Evolutionary conservation across 2,113 vertebrate genomes (phyloP).

Genomic region (Sarotherodon lohbergeri): DNA sequence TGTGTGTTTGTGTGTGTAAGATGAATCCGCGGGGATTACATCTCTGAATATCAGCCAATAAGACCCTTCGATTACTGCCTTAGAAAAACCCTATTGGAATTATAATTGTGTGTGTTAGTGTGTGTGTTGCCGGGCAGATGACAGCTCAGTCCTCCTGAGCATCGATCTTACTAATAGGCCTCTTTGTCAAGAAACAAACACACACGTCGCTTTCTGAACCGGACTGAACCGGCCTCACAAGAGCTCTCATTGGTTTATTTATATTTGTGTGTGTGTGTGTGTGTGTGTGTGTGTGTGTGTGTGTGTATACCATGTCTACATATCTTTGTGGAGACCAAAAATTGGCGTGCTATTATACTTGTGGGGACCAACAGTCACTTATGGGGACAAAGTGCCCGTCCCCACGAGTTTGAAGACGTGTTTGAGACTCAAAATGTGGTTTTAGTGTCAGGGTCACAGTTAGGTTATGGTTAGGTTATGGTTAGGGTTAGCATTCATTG

Average conservation of each 20-base stretch:
- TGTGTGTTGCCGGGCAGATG: background rate
- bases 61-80: background rate
- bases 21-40: background rate
- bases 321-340: background rate
- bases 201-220: background rate
- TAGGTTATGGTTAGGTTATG: background rate
- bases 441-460: background rate
- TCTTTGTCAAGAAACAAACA: background rate
- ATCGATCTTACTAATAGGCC: background rate
- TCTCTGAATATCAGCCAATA: background rate
- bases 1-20: background rate
- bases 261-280: background rate
- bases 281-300: background rate
- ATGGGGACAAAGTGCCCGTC: background rate
- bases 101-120: background rate
- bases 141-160: background rate
- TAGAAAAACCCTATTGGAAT: conserved; percentile 3
- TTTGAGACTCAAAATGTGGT: background rate
- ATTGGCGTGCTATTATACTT: background rate
- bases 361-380: background rate
- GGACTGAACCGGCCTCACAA: background rate
- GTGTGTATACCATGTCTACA: background rate
- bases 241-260: background rate
- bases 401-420: background rate
- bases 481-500: background rate